Base-by-base conservation (phyloP, 2,113 vertebrate genomes). In the Bujurquina vittata region DNA sequence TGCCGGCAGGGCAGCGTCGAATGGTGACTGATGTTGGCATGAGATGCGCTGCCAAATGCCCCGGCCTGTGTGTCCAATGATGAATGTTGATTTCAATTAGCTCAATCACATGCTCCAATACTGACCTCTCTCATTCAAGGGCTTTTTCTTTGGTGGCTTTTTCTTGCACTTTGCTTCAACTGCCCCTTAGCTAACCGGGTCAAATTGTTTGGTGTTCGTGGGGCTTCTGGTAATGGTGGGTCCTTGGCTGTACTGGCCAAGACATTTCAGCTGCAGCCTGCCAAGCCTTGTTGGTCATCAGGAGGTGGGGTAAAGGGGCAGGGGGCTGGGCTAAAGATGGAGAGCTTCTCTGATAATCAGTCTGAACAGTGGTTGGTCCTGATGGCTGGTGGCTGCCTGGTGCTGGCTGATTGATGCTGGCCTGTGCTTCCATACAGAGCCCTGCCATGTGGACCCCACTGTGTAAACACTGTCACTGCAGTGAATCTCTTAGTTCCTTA, bases 61-160 rank as follows among this genome's bases (percentile, higher is more conserved):
- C 87, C 52, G 14, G 84, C 80, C 80, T 72, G 87, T 26, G 79
- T 87, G 90, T 81, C 89, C 91, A 90, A 89, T 91, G 89, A 88
- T 89, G 93, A 87, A 94, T 95, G 94, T 92, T 95, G 93, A 96
- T 94, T 95, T 94, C 93, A 94, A 94, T 95, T 93, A 95, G 81
- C 89, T 94, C 89, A 93, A 77, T 93, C 92, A 86, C 91, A 88
- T 86, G 89, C 86, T 93, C 88, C 76, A 76, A 80, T 59, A 58
- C 84, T 93, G 93, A 94, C 94, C 93, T 92, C 90, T 81, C 87
- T 67, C 83, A 82, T 92, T 92, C 87, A 80, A 86, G 81, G 86
- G 88, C 87, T 88, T 84, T 79, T 77, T 87, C 79, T 87, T 84
- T 46, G 72, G 69, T 75, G 67, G 52, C 63, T 3, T 84, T 86